Evolutionary conservation across 92 coral and sea anemone genomes (phyloP), one percentile per base, ranked within the genome.

Genomic region (Siderastrea radians): DNA sequence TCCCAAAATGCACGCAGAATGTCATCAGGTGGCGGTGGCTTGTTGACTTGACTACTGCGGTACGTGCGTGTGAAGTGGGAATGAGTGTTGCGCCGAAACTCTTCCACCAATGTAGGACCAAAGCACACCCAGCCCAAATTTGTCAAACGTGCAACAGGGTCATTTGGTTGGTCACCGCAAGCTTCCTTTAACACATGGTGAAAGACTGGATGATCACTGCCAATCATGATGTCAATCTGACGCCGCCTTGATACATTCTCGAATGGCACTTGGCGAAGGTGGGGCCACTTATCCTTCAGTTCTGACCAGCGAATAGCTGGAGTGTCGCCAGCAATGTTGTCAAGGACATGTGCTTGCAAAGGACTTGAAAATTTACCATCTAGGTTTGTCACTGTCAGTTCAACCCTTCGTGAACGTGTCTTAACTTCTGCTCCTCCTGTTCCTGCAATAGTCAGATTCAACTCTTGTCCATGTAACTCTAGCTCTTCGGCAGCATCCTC

Each of bases 251-350:
- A 49, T 66, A 87, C 78, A 17, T 50, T 75, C 17, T 87, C 83
- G 62, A 91, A 91, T 4, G 89, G 91, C 48, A 91, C 61, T 38
- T 49, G 72, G 16, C 17, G 8, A 1, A 91, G 78, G 49, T 82
- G 94, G 11, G 89, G 82, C 94, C 89, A 87, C 16, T 87, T 87
- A 3, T 51, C 63, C 48, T 87, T 91, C 80, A 91, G 86, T 49
- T 81, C 91, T 7, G 89, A 87, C 86, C 94, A 91, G 76, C 77
- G 51, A 15, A 91, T 53, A 50, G 91, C 94, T 62, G 89, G 92
- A 5, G 94, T 91, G 51, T 84, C 80, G 49, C 94, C 79, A 8
- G 89, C 68, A 51, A 83, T 91, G 72, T 88, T 74, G 49, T 88
- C 88, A 47, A 91, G 77, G 15, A 78, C 91, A 46, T 70, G 65